Percentiles rank a stretch among this genome's conserved stretches.
These are phyloP conservation scores for Dinocampus coccinellae DNA, from an alignment of 2,888 invertebrate species.

Conservation along the genomic window DNA sequence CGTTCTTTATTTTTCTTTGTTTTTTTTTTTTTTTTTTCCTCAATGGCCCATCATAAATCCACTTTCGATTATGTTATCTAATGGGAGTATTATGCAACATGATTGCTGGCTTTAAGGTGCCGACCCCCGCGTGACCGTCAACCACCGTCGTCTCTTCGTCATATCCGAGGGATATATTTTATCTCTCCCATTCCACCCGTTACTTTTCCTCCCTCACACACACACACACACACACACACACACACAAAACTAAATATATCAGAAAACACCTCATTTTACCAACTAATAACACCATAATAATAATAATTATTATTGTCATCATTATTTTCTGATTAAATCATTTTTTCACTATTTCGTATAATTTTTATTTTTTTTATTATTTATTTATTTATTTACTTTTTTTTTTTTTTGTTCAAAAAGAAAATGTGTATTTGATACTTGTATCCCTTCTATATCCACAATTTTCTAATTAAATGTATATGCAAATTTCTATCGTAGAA, in stretches of 20 bases:
- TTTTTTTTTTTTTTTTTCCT: neutral
- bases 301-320: too few relatives aligned
- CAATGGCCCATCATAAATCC: constrained; percentile 61
- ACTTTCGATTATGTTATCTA: constrained; percentile 68
- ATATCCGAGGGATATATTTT: constrained; percentile 30
- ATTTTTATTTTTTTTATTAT: too few relatives aligned
- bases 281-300: constrained; percentile 50
- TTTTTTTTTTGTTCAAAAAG: neutral
- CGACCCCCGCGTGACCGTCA: constrained; percentile 45
- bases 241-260: constrained; percentile 33
- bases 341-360: too few relatives aligned
- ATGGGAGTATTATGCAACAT: constrained; percentile 67
- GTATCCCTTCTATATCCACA: too few relatives aligned
- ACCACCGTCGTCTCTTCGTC: constrained; percentile 45
- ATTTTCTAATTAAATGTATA: constrained; percentile 63
- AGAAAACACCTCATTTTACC: constrained; percentile 43
- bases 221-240: constrained; percentile 3
- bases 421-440: neutral
- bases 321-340: too few relatives aligned
- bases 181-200: neutral
- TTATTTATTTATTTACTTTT: constrained; percentile 4
- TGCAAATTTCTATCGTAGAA: constrained; percentile 47
- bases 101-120: constrained; percentile 65
- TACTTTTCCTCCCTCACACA: neutral
- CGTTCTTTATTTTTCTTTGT: constrained; percentile 1